Evolutionary conservation across 2,888 invertebrate genomes (phyloP).

Genomic region (Brassicogethes aeneus): DNA sequence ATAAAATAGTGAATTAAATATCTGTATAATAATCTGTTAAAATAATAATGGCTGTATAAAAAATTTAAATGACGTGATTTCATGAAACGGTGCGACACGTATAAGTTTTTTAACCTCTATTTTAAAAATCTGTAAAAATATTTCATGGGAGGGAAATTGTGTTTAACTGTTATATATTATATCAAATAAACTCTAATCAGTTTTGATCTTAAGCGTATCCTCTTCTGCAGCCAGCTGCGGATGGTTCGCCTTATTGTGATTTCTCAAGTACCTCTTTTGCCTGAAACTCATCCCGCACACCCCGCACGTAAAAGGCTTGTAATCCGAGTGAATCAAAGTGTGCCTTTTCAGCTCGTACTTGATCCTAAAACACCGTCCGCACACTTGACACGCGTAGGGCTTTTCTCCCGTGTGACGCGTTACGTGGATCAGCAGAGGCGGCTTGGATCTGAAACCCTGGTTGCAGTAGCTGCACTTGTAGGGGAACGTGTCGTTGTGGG

Average conservation of each 20-base stretch:
- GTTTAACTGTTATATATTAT: neutral
- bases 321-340: conserved; percentile 40
- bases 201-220: conserved; percentile 1
- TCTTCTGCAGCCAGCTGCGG: conserved; percentile 2
- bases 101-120: too few relatives aligned
- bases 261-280: conserved; percentile 45
- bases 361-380: conserved; percentile 44
- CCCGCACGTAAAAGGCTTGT: conserved; percentile 45
- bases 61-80: too few relatives aligned
- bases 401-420: conserved; percentile 47
- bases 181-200: neutral
- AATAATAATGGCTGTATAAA: too few relatives aligned
- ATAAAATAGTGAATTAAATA: too few relatives aligned
- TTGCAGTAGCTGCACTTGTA: conserved; percentile 52
- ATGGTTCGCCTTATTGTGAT: conserved; percentile 43
- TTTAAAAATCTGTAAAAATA: too few relatives aligned
- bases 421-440: conserved; percentile 48
- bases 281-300: conserved; percentile 46
- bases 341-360: conserved; percentile 46
- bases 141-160: too few relatives aligned
- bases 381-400: conserved; percentile 44
- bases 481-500: conserved; percentile 49
- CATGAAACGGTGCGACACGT: too few relatives aligned
- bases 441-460: conserved; percentile 50
- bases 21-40: too few relatives aligned